Base-by-base conservation (phyloP, 2,797 vertebrate species). In the Eulemur coronatus region DNA sequence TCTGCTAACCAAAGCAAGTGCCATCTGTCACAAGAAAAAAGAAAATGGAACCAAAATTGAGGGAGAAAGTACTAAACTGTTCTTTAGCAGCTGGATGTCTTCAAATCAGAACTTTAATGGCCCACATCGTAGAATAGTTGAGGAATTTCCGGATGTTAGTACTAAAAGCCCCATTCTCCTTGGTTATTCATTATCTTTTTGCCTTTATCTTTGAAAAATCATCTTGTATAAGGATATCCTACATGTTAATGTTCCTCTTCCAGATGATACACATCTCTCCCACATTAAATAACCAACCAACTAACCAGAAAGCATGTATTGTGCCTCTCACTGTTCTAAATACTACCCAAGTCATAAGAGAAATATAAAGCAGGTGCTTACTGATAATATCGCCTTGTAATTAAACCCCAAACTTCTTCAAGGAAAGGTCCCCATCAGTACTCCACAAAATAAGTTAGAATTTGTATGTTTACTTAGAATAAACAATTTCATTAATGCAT, bases 81-180 rank as follows among this genome's bases (percentile, higher is more conserved):
- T 78, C 85, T 52, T 95, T 86, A 94, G 81, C 91, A 94, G 69
- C 86, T 95, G 91, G 61, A 30, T 93, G 33, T 91, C 93, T 89
- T 93, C 80, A 94, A 81, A 80, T 38, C 50, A 80, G 11, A 91
- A 78, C 7, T 82, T 84, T 76, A 96, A 95, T 78, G 72, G 61
- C 38, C 38, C 55, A 48, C 24, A 2, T 50, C n/a, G 33, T 5
- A 65, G 46, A 50, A 80, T 0, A 88, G 20, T n/a, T 87, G 75
- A 84, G 28, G 9, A 78, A 82, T 89, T 85, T 95, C 67, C n/a
- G 78, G 78, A 55, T 55, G 59, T 52, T 69, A 91, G 63, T 84
- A 86, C 48, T 35, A 79, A 96, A 5, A 95, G 7, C 41, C 43
- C n/a, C 55, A 8, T 91, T 97, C 30, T 89, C 41, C 84, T 96